These are phyloP conservation scores for Cuniculus paca DNA, from an alignment of 2,797 vertebrate genomes.

Conservation along the genomic window DNA sequence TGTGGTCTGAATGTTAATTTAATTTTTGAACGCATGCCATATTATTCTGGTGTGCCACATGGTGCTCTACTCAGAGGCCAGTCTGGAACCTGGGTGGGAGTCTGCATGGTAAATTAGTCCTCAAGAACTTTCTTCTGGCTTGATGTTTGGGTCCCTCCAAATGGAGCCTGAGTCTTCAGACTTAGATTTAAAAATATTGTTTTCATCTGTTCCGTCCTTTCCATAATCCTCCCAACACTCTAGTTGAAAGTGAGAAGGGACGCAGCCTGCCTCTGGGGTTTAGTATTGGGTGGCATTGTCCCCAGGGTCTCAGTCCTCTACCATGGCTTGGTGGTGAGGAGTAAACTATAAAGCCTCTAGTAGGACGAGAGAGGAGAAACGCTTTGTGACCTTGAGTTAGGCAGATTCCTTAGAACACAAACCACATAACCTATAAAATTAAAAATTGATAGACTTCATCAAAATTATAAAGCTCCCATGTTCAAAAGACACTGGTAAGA, in stretches of 20 bases:
- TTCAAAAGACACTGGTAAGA: not conserved
- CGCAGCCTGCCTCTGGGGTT: not conserved
- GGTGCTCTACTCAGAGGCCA: not conserved
- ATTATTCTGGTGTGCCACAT: not conserved
- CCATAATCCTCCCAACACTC: not conserved
- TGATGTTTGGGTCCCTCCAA: not conserved
- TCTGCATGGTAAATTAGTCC: not conserved
- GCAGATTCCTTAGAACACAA: constrained; percentile 16
- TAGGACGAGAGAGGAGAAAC: not conserved
- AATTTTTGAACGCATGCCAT: not conserved
- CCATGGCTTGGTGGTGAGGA: not conserved
- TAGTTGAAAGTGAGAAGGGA: not conserved
- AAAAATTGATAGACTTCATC: not conserved
- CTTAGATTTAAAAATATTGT: not conserved
- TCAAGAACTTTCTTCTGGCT: not conserved
- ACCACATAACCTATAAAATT: not conserved
- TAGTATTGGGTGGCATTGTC: not conserved
- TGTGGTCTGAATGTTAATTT: constrained; percentile 63
- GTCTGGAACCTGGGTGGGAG: not conserved
- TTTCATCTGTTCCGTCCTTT: constrained; percentile 2
- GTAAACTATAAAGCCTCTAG: not conserved
- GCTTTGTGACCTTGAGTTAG: not conserved
- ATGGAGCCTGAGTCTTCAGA: not conserved
- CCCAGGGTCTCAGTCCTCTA: not conserved
- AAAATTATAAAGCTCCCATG: not conserved